Evolutionary conservation across 2,113 vertebrate species (phyloP), one percentile per base, ranked within the genome.

Genomic region (Festucalex cinctus): DNA sequence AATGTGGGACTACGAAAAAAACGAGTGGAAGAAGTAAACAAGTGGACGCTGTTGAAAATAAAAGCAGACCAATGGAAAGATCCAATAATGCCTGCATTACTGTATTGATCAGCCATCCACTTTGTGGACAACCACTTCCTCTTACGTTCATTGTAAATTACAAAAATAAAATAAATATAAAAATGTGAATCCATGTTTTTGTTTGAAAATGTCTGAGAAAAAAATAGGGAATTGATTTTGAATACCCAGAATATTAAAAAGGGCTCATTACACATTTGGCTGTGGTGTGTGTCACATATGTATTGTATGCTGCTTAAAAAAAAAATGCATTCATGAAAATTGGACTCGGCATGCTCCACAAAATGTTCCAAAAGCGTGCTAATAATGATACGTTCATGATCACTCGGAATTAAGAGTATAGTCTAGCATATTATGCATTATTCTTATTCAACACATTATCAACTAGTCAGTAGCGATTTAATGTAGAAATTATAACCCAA

Each of bases 1-100:
- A 81, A 85, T 98, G 19, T 99, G 97, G 97, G 97, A 98, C 91
- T 98, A 91, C 39, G 94, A 98, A 64, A 98, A 95, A 80, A 95
- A 95, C 0, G 85, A 95, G 24, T 98, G 97, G 97, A 99, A 99
- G 88, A 96, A 98, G 61, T 98, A 88, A 94, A 65, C 73, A 73
- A 74, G 74, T 77, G 65, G 69, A 84, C 66, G 82, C 79, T 26
- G 56, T 72, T 80, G 65, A 85, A 80, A 0, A 74, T 35, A 77
- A 66, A 65, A 66, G 54, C 72, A 84, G 66, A 78, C 63, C 75
- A 83, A 75, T 71, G 80, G 66, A 81, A 81, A 74, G 14, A 76
- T 78, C 65, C 72, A 73, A 74, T 12, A 84, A 69, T 66, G 76
- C 69, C 9, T 69, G 37, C 82, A 74, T 81, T 79, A 85, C 80